Evolutionary conservation across 2,113 vertebrate genomes (phyloP).

Genomic region (Myxocyprinus asiaticus): DNA sequence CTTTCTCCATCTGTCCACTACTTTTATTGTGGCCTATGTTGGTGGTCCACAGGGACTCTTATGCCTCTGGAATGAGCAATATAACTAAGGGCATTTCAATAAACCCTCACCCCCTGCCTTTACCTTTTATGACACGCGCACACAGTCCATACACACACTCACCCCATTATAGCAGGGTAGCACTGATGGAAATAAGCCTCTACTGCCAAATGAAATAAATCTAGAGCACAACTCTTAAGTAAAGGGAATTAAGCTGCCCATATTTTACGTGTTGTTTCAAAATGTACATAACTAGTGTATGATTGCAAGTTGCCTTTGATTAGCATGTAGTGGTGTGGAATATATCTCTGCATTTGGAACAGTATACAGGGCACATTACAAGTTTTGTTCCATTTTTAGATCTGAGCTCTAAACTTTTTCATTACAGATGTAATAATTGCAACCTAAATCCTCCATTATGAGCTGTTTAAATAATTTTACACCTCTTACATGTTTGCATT

Average conservation of each 20-base stretch:
- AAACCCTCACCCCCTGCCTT: slow-evolving; percentile 26
- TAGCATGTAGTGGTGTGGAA: background rate
- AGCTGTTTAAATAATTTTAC: background rate
- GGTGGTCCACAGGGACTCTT: slow-evolving; percentile 42
- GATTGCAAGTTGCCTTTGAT: slow-evolving; percentile 36
- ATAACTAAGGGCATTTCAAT: slow-evolving; percentile 48
- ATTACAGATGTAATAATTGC: background rate
- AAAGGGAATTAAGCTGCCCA: slow-evolving; percentile 38
- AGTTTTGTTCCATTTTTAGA: background rate
- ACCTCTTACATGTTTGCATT: background rate
- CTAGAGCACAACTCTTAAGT: slow-evolving; percentile 38
- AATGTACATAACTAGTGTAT: slow-evolving; percentile 28
- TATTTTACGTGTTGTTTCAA: slow-evolving; percentile 29
- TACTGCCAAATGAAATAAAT: slow-evolving; percentile 44
- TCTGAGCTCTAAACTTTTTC: background rate
- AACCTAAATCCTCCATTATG: background rate
- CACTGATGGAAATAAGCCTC: slow-evolving; percentile 34
- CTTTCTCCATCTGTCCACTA: slow-evolving; percentile 54
- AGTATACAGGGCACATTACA: background rate
- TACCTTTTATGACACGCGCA: slow-evolving; percentile 11
- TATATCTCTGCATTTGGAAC: slow-evolving; percentile 17
- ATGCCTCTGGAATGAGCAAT: slow-evolving; percentile 31
- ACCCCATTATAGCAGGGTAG: slow-evolving; percentile 31
- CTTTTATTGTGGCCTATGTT: slow-evolving; percentile 48
- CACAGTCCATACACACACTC: slow-evolving; percentile 3